Conservation (phyloP, 2,888 invertebrate species). For the Heteropelma amictum region DNA sequence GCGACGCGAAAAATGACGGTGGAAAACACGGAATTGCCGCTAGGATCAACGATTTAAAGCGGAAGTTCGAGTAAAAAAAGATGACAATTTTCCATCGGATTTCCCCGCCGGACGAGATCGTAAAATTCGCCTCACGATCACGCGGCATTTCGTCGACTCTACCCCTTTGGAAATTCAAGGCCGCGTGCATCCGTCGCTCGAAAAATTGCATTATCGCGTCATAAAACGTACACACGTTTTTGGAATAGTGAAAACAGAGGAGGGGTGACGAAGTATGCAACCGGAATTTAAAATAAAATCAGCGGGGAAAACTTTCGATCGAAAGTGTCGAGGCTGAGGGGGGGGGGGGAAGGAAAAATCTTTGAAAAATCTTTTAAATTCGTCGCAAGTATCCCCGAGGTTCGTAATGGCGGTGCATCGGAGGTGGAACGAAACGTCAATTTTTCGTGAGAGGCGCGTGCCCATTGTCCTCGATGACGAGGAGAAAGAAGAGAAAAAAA, state of each 20-base stretch:
- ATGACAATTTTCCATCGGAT: neutral
- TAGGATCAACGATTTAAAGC: no score
- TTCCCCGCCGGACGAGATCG: neutral
- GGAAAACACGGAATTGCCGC: no score
- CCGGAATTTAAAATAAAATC: slow-evolving; percentile 17
- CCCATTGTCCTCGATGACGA: slow-evolving; percentile 43
- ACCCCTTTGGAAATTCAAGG: neutral
- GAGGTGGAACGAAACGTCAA: slow-evolving; percentile 48
- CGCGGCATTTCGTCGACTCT: neutral
- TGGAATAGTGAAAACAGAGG: no score
- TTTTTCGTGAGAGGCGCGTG: slow-evolving; percentile 45
- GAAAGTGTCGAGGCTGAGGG: neutral
- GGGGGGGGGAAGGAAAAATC: neutral
- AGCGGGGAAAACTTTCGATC: neutral
- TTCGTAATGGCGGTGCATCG: no score
- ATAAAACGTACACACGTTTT: no score
- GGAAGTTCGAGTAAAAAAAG: no score
- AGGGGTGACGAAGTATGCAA: neutral
- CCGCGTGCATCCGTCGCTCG: neutral
- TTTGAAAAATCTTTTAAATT: slow-evolving; percentile 46
- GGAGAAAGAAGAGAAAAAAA: slow-evolving; percentile 37
- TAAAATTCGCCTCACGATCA: neutral
- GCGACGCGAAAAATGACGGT: no score
- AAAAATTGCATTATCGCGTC: no score
- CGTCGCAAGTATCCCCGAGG: slow-evolving; percentile 9